Percentiles rank a stretch among this genome's conserved stretches.
These are phyloP conservation scores for Nematopogon swammerdamellus DNA, from an alignment of 2,888 invertebrate species.

Conservation along the genomic window DNA sequence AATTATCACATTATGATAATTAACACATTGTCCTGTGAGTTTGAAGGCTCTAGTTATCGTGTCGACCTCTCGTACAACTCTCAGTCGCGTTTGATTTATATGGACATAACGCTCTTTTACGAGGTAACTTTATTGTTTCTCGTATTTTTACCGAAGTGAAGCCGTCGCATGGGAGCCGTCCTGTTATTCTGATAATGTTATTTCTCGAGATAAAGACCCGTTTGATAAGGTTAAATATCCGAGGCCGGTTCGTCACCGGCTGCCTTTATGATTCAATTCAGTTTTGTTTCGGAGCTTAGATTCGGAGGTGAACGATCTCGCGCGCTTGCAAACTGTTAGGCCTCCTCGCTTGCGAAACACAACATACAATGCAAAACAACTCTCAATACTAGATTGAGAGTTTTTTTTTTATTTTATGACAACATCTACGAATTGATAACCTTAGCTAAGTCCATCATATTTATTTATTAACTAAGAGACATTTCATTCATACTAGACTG, in stretches of 20 bases:
- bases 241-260: not conserved
- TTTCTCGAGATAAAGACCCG: conserved; percentile 13
- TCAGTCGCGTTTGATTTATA: conserved; percentile 36
- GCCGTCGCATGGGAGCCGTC: conserved; percentile 17
- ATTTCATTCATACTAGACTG: no score
- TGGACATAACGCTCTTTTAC: conserved; percentile 37
- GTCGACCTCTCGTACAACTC: not conserved
- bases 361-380: no score
- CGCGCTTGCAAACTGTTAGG: no score
- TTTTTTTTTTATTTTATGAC: no score
- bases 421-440: no score
- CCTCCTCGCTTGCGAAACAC: no score
- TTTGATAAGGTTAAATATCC: not conserved
- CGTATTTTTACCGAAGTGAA: conserved; percentile 27
- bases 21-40: no score
- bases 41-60: no score
- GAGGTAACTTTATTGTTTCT: conserved; percentile 41
- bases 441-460: no score
- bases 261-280: not conserved
- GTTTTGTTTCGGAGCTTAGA: not conserved
- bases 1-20: no score
- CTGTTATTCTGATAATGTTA: conserved; percentile 27
- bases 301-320: not conserved
- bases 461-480: no score
- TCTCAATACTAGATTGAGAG: no score